Base-by-base conservation (phyloP, 1,140 invertebrate genomes). In the Lepidurus apus region DNA sequence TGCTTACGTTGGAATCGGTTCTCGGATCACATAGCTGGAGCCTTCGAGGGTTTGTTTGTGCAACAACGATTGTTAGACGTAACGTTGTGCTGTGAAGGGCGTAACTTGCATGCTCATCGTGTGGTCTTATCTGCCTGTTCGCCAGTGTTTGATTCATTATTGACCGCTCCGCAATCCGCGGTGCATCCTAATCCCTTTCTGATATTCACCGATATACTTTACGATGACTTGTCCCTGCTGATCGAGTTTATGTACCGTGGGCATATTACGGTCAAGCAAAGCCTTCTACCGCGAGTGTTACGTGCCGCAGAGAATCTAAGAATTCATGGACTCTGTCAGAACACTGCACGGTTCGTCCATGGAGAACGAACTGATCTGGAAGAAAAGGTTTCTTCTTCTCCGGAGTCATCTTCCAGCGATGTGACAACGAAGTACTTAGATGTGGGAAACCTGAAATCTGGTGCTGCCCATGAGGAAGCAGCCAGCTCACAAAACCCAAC, bases 121-220 rank as follows among this genome's bases (percentile, higher is more conserved):
- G 78, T 85, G 73, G 83, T 85, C 13, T 81, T 85, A 43, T 85
- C 84, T 43, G 85, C 85, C 65, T 85, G 85, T 80, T 84, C 83
- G 81, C 83, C 84, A 21, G 84, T 84, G 78, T 85, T 85, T 75
- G 79, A 82, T 44, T 76, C 80, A 43, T 77, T 83, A 78, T 82
- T 83, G 24, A 78, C 42, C 7, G 79, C 73, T 45, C 74, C 78
- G 45, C 26, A 42, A 42, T 45, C 42, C 2, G 44, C 34, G 13
- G n/a, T 26, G 8, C 44, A 77, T 17, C 10, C 76, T 9, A 77
- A 77, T 53, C 76, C 76, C 24, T 42, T 44, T 34, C 43, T 77
- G 34, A 53, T 53, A 11, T 77, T 77, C 44, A 77, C 45, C 43
- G 76, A 77, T 26, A 77, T 77, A 21, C 26, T 53, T 65, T 77